Conservation (phyloP, 2,113 vertebrate species). For the Neogale vison region DNA sequence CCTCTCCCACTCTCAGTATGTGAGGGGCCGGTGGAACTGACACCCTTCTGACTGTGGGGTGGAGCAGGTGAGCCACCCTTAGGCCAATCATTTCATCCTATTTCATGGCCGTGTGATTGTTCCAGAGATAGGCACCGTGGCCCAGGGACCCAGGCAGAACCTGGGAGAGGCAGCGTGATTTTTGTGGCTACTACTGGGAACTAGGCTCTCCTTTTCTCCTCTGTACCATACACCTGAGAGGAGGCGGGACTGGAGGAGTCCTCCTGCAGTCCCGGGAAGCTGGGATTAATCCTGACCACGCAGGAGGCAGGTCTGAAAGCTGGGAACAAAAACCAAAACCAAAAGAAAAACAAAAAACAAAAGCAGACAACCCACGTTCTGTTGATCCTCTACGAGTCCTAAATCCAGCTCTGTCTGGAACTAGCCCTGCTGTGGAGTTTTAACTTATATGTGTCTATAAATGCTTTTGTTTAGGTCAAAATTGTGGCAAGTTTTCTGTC, state of each 20-base stretch:
- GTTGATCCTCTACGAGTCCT: not conserved
- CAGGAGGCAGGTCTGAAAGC: not conserved
- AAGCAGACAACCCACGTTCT: not conserved
- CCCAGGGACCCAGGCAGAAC: not conserved
- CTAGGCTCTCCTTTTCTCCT: not conserved
- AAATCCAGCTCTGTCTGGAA: not conserved
- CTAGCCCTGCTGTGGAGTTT: not conserved
- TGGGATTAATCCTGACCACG: not conserved
- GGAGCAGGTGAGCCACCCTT: not conserved
- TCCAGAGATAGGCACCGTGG: not conserved
- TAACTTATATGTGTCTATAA: not conserved
- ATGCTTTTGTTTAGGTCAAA: conserved; percentile 14
- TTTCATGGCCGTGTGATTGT: not conserved
- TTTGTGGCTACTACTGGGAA: not conserved
- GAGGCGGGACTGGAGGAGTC: not conserved
- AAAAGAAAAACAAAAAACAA: not conserved
- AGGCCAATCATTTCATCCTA: not conserved
- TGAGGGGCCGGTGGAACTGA: not conserved
- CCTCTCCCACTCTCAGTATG: not conserved
- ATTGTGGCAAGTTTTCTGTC: not conserved
- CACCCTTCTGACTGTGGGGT: not conserved
- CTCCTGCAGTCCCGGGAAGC: not conserved
- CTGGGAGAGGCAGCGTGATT: not conserved
- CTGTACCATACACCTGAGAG: not conserved
- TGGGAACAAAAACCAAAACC: not conserved